These are phyloP conservation scores for Tetragonula clypearis DNA, from an alignment of 1,140 invertebrate species.

Conservation along the genomic window DNA sequence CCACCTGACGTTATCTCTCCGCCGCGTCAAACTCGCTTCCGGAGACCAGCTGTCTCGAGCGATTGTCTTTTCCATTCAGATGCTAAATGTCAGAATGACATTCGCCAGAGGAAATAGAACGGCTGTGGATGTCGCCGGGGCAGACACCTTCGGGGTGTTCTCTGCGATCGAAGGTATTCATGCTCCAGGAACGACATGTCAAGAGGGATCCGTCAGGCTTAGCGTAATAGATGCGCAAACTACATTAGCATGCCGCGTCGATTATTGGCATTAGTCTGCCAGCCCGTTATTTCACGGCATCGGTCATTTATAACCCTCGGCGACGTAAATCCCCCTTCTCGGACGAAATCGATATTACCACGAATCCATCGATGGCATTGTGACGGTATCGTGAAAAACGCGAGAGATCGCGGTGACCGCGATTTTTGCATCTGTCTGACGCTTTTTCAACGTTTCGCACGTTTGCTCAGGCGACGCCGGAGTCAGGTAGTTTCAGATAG, in stretches of 20 bases:
- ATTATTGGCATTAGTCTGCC: slow-evolving; percentile 78
- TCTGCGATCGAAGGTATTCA: slow-evolving; percentile 64
- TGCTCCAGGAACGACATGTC: slow-evolving; percentile 68
- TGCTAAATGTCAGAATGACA: slow-evolving; percentile 57
- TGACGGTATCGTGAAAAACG: not conserved
- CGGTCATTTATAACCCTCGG: slow-evolving; percentile 77
- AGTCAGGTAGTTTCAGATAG: not conserved
- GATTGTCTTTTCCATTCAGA: slow-evolving; percentile 58
- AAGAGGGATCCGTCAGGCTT: slow-evolving; percentile 79
- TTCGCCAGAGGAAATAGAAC: slow-evolving; percentile 35
- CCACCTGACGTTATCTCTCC: slow-evolving; percentile 31
- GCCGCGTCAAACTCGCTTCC: slow-evolving; percentile 17
- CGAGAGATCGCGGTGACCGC: not conserved
- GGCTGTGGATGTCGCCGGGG: not conserved
- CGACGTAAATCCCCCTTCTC: slow-evolving; percentile 38
- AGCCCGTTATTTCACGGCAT: slow-evolving; percentile 68
- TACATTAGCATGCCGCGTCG: slow-evolving; percentile 79
- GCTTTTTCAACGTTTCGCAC: not conserved
- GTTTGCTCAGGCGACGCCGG: not conserved
- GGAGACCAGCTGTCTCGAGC: slow-evolving; percentile 26
- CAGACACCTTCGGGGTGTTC: slow-evolving; percentile 59
- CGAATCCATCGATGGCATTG: slow-evolving; percentile 27
- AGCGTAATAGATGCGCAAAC: slow-evolving; percentile 79
- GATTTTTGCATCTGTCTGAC: not conserved
- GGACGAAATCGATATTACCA: slow-evolving; percentile 52